Base-by-base conservation (phyloP, 2,797 vertebrate species). In the Rhincodon typus region DNA sequence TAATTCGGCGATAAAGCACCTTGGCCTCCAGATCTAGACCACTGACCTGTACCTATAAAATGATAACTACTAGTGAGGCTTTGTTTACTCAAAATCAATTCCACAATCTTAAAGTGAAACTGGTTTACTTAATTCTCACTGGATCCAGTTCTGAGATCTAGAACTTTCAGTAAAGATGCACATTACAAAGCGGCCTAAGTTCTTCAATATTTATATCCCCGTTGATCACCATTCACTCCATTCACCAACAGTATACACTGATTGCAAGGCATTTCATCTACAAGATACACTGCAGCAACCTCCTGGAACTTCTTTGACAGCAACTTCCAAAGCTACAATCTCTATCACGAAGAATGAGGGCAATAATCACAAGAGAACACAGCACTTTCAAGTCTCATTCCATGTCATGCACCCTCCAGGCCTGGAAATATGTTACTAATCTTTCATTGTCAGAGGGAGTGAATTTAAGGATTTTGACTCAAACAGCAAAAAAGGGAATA, bases 1-100 rank as follows among this genome's bases (percentile, higher is more conserved):
- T 99, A 99, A 97, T 96, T 99, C 96, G 99, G 99, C 95, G 99
- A 99, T 96, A 99, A 98, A 96, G 99, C 98, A 96, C 98, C 98
- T 84, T 99, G 98, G 95, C 98, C 98, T 94, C 98, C 98, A 34
- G 98, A 98, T 97, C 98, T 98, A 67, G 98, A 98, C 99, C 99
- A 99, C 97, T 99, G 99, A 88, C 99, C 98, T 77, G 98, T 98
- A 97, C 98, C 98, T 98, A 97, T 0, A 12, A 74, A 53, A 95
- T 0, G 96, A 46, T 57, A 90, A 6, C 86, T n/a, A 1, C 0
- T 46, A 77, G 53, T 90, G 12, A 90, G 27, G 53, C 27, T 91
- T 10, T 30, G 53, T 69, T 93, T 93, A 42, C 42, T 69, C 62
- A 93, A 23, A 3, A 7, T 46, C 38, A 62, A 79, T 34, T 62